Percentiles rank a stretch among this genome's conserved stretches.
phyloP scores from a whole-genome alignment of 2,888 invertebrate species.

The Mystacides longicornis region DNA sequence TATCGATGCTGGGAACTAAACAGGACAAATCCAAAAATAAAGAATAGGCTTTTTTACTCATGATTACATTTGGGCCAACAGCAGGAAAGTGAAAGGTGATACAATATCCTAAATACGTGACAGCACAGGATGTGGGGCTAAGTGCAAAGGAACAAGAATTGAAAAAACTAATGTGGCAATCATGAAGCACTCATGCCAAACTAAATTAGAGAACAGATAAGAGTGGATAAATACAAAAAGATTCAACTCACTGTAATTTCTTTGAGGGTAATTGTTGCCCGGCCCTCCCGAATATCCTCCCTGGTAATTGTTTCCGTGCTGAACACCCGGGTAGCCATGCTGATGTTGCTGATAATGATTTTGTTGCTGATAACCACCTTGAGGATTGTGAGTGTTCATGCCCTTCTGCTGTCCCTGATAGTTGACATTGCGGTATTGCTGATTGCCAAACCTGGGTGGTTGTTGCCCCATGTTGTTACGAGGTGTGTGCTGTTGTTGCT shows the following conservation, averaged over 20 bases:
- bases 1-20: too few species aligned
- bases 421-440: constrained; percentile 29
- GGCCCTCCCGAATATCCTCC: constrained; percentile 32
- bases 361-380: constrained; percentile 49
- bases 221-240: not conserved
- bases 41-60: too few species aligned
- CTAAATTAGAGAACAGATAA: not conserved
- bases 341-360: constrained; percentile 47
- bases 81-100: too few species aligned
- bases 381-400: constrained; percentile 34
- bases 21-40: too few species aligned
- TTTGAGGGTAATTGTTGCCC: constrained; percentile 15
- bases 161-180: too few species aligned
- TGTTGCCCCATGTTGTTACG: constrained; percentile 24
- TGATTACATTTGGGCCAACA: too few species aligned
- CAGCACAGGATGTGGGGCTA: too few species aligned
- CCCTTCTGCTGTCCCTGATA: constrained; percentile 38
- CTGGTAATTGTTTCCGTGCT: constrained; percentile 39
- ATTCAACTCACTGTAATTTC: constrained; percentile 23
- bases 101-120: too few species aligned
- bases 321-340: constrained; percentile 47
- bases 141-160: too few species aligned
- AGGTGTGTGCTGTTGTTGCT: constrained; percentile 27
- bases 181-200: too few species aligned
- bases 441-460: constrained; percentile 26